phyloP scores from a whole-genome alignment of 2,113 vertebrate species.

The Malurus cyaneus region DNA sequence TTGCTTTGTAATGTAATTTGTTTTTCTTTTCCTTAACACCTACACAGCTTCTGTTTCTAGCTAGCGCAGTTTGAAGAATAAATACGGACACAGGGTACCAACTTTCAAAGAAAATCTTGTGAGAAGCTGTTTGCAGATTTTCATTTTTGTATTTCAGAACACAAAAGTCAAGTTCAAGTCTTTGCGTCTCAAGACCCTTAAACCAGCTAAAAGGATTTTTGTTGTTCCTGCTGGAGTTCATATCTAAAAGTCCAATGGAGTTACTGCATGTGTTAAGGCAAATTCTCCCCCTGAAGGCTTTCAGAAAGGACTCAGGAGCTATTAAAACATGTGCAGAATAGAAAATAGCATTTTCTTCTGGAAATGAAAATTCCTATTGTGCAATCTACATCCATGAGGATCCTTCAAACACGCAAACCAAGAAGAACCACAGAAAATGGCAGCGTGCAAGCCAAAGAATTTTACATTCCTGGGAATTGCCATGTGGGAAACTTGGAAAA shows the following conservation, averaged over 20 bases:
- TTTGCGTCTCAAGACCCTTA: not conserved
- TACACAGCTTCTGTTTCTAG: slow-evolving; percentile 69
- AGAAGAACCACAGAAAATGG: not conserved
- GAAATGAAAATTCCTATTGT: not conserved
- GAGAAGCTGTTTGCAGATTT: slow-evolving; percentile 28
- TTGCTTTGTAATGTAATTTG: slow-evolving; percentile 58
- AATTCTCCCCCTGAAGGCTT: not conserved
- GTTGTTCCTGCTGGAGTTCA: not conserved
- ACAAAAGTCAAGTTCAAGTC: not conserved
- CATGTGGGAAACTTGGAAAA: not conserved
- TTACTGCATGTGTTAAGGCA: not conserved
- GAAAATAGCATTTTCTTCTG: not conserved
- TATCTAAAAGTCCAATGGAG: not conserved
- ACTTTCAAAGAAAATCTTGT: slow-evolving; percentile 27
- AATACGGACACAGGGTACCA: slow-evolving; percentile 12
- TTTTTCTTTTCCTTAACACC: slow-evolving; percentile 62
- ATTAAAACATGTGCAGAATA: not conserved
- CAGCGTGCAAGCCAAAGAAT: not conserved
- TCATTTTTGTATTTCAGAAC: slow-evolving; percentile 26
- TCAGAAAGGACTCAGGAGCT: not conserved
- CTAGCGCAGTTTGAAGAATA: slow-evolving; percentile 56
- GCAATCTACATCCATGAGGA: not conserved
- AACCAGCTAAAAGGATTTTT: not conserved
- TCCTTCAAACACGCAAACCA: not conserved
- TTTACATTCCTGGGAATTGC: not conserved